A percentile compares a stretch with the other conserved stretches of the same genome.
phyloP scores from a whole-genome alignment of 1,140 invertebrate genomes.

The Camponotus pennsylvanicus region DNA sequence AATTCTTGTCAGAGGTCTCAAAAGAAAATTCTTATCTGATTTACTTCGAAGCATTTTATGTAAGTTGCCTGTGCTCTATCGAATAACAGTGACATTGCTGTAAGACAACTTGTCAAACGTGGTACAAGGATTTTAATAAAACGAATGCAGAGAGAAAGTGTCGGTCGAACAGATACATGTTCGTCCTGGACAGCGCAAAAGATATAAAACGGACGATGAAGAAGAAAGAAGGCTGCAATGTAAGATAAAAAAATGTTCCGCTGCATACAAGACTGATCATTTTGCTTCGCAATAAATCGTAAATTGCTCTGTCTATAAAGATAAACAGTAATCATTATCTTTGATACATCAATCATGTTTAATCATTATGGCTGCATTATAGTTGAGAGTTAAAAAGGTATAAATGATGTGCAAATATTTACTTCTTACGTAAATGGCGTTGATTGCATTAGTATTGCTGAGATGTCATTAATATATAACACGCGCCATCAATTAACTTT shows the following conservation, averaged over 20 bases:
- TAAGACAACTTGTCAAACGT: constrained; percentile 60
- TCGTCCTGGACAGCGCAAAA: constrained; percentile 47
- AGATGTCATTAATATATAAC: too few species aligned
- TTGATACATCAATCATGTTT: constrained; percentile 23
- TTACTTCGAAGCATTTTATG: constrained; percentile 25
- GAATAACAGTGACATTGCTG: constrained; percentile 54
- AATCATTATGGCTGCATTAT: too few species aligned
- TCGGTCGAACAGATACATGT: not conserved
- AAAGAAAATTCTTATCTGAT: constrained; percentile 49
- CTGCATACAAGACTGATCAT: constrained; percentile 5
- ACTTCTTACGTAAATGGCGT: too few species aligned
- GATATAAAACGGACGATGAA: not conserved
- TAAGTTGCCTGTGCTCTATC: not conserved
- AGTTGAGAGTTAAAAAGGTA: too few species aligned
- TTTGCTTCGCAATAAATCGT: not conserved
- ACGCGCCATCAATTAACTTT: too few species aligned
- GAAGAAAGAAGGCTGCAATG: constrained; percentile 21
- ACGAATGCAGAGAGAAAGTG: constrained; percentile 1
- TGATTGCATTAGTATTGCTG: too few species aligned
- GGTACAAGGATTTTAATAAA: constrained; percentile 63
- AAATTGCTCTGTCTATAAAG: constrained; percentile 30
- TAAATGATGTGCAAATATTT: too few species aligned
- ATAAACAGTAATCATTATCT: not conserved
- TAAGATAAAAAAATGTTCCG: constrained; percentile 23
- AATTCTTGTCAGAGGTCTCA: not conserved